Conservation (phyloP, 2,888 invertebrate species). For the Caenorhabditis sp. region DNA sequence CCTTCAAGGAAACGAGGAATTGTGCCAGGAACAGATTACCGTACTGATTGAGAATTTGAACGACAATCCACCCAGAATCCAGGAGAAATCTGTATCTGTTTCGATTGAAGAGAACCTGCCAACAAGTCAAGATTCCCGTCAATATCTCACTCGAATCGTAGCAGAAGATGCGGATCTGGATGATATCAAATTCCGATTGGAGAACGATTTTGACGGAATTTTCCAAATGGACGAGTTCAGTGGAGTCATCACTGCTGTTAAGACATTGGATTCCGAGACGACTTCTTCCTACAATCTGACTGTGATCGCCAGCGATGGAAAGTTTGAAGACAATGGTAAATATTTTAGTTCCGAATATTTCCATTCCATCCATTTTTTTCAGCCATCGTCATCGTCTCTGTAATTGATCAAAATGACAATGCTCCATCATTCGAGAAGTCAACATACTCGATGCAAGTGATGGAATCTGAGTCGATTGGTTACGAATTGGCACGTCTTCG, state of each 20-base stretch:
- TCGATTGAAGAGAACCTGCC: constrained; percentile 75
- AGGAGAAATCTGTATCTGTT: constrained; percentile 44
- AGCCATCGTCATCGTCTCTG: constrained; percentile 65
- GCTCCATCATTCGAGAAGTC: constrained; percentile 82
- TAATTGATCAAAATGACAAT: constrained; percentile 84
- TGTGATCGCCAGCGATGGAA: constrained; percentile 85
- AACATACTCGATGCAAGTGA: constrained; percentile 73
- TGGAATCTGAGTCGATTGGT: constrained; percentile 73
- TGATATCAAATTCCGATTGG: constrained; percentile 24
- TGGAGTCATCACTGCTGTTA: constrained; percentile 92
- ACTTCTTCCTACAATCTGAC: constrained; percentile 84
- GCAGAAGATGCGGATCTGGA: constrained; percentile 71
- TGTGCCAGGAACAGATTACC: constrained; percentile 46
- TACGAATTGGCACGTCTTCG: constrained; percentile 73
- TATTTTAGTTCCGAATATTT: not conserved
- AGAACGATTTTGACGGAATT: constrained; percentile 84
- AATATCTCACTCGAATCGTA: constrained; percentile 72
- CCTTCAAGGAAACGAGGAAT: not conserved
- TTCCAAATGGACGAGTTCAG: constrained; percentile 92
- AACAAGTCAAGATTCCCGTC: constrained; percentile 62
- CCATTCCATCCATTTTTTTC: too few relatives aligned
- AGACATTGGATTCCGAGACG: constrained; percentile 92
- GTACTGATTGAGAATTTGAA: constrained; percentile 83
- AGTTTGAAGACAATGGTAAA: constrained; percentile 48
- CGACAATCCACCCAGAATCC: constrained; percentile 83